Evolutionary conservation across 2,888 invertebrate species (phyloP).

Genomic region (Dolomedes plantarius): DNA sequence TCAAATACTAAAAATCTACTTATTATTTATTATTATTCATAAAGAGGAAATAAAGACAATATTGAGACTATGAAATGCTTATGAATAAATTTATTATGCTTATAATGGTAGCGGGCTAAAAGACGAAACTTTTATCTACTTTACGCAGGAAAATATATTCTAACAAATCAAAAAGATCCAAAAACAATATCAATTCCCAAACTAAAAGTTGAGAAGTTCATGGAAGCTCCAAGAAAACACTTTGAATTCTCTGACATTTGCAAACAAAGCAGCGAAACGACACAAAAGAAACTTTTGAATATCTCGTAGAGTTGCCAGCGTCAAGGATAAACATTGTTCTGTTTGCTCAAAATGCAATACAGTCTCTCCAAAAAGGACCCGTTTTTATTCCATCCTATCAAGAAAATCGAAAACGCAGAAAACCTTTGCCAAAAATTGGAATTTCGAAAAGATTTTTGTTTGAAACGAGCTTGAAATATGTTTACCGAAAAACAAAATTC

Average conservation of each 20-base stretch:
- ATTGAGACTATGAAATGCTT: too few relatives aligned
- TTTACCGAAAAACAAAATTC: background rate
- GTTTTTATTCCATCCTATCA: background rate
- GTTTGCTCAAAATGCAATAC: background rate
- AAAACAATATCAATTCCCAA: background rate
- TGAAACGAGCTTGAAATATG: slow-evolving; percentile 9
- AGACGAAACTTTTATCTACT: too few relatives aligned
- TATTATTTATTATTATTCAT: too few relatives aligned
- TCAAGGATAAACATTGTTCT: background rate
- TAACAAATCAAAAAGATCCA: too few relatives aligned
- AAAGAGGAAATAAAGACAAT: too few relatives aligned
- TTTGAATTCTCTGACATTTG: background rate
- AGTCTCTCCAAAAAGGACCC: background rate
- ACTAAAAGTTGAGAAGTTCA: background rate
- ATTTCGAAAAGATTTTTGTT: slow-evolving; percentile 9
- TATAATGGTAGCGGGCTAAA: too few relatives aligned
- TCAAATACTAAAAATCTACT: too few relatives aligned
- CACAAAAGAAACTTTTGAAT: slow-evolving; percentile 16
- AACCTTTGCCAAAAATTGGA: slow-evolving; percentile 16
- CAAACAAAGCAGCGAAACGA: background rate
- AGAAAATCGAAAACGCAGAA: slow-evolving; percentile 8
- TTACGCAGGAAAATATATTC: too few relatives aligned
- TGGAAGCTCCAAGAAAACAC: background rate
- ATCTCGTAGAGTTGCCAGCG: background rate
- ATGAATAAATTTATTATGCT: too few relatives aligned